These are phyloP conservation scores for Polyergus mexicanus DNA, from an alignment of 1,140 invertebrate species.

Conservation along the genomic window DNA sequence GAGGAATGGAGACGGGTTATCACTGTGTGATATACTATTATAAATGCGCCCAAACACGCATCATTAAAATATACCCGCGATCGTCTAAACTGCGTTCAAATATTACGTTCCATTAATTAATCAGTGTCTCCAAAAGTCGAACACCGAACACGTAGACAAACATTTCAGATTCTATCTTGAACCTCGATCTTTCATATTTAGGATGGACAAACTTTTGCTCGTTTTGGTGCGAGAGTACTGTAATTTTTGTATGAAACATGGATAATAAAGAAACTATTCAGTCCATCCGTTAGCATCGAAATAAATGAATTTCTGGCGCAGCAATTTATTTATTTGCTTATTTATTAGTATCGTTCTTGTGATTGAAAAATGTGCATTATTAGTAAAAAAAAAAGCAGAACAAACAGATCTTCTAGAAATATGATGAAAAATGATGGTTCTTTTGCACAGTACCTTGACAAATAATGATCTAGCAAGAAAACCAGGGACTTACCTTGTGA, in stretches of 20 bases:
- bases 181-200: neutral
- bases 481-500: constrained; percentile 14
- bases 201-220: neutral
- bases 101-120: neutral
- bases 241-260: neutral
- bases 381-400: neutral
- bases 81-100: neutral
- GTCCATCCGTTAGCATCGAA: neutral
- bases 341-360: neutral
- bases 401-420: neutral
- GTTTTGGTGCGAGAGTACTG: neutral
- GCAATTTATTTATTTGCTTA: neutral
- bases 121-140: neutral
- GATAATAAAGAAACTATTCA: neutral
- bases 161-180: neutral
- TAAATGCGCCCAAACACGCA: constrained; percentile 18
- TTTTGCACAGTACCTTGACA: neutral
- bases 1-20: constrained; percentile 58
- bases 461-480: neutral
- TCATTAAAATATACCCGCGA: constrained; percentile 61
- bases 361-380: no score
- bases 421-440: neutral
- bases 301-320: neutral
- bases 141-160: neutral
- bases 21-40: constrained; percentile 57